Evolutionary conservation across 2,113 vertebrate species (phyloP).

Genomic region (Psammodynastes pulverulentus): DNA sequence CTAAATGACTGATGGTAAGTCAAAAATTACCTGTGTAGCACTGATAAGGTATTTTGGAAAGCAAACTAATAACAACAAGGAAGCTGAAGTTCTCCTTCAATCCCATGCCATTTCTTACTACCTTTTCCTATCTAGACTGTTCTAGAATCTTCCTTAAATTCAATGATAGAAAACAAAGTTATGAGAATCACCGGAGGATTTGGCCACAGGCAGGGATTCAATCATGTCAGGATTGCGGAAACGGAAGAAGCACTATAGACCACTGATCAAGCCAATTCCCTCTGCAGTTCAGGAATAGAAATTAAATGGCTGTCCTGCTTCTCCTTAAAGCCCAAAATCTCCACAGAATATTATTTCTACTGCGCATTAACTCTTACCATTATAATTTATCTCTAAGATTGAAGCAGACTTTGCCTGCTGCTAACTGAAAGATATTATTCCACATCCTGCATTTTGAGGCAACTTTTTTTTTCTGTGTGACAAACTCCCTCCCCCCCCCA

Average conservation of each 20-base stretch:
- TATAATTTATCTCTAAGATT: not conserved
- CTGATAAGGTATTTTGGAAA: too few species aligned
- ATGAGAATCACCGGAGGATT: not conserved
- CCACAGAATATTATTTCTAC: not conserved
- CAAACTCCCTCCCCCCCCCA: not conserved
- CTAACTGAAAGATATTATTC: not conserved
- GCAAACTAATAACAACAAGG: too few species aligned
- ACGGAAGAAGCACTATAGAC: not conserved
- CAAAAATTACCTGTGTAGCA: too few species aligned
- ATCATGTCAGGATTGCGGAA: not conserved
- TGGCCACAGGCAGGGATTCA: not conserved
- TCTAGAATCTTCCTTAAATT: not conserved
- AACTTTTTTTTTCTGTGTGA: not conserved
- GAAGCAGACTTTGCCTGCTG: not conserved
- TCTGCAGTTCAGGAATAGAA: not conserved
- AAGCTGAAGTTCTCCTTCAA: too few species aligned
- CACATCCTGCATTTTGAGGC: not conserved
- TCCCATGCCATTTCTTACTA: not conserved
- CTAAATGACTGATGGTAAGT: too few species aligned
- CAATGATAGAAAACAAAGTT: not conserved
- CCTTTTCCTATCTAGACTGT: not conserved
- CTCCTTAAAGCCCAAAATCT: not conserved
- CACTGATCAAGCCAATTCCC: not conserved
- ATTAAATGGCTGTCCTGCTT: not conserved
- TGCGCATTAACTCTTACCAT: not conserved